These are phyloP conservation scores for Butastur rufipennis DNA, from an alignment of 2,113 vertebrate genomes.

Conservation along the genomic window DNA sequence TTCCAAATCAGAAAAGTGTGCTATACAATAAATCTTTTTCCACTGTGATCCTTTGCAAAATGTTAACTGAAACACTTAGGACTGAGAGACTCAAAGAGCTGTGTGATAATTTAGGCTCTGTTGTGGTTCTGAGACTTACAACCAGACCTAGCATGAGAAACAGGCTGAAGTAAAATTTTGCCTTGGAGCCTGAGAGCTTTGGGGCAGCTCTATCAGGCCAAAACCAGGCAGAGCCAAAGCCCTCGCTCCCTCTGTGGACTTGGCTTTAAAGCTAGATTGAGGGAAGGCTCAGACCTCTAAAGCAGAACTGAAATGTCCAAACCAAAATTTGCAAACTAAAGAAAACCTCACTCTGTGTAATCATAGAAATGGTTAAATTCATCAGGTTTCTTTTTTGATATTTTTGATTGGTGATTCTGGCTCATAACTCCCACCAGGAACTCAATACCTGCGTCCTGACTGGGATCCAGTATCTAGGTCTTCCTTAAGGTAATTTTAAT, in stretches of 20 bases:
- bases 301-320: background rate
- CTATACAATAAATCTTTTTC: constrained; percentile 29
- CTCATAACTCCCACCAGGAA: background rate
- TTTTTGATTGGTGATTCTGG: background rate
- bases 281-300: background rate
- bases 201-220: background rate
- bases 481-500: background rate
- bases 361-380: background rate
- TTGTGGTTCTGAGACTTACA: background rate
- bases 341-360: background rate
- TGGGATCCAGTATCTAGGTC: background rate
- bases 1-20: constrained; percentile 20
- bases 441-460: background rate
- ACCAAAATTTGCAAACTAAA: background rate
- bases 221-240: background rate
- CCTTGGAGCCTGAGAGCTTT: background rate
- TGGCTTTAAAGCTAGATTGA: background rate
- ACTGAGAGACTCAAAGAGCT: background rate
- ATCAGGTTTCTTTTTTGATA: background rate
- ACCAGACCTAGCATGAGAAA: background rate
- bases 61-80: background rate
- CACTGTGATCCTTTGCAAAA: background rate
- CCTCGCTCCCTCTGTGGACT: background rate
- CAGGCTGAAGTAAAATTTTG: background rate
- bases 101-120: background rate